Conservation (phyloP, 2,888 invertebrate species). For the Drosophila monieri region DNA sequence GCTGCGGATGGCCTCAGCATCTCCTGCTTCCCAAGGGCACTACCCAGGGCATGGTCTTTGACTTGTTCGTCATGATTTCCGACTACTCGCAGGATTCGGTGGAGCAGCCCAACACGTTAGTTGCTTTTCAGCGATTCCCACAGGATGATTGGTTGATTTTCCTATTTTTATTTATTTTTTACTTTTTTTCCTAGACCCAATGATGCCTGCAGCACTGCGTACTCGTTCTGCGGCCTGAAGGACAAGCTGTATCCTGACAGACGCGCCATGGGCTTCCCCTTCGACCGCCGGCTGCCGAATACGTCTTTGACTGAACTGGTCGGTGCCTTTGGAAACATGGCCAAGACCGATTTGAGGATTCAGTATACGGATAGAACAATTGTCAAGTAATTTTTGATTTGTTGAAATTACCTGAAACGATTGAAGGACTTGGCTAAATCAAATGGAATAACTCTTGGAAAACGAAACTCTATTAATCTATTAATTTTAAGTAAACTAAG, state of each 20-base stretch:
- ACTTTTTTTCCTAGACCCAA: slow-evolving; percentile 84
- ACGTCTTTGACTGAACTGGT: slow-evolving; percentile 87
- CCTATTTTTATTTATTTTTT: not conserved
- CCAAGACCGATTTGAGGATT: slow-evolving; percentile 87
- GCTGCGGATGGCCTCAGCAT: slow-evolving; percentile 95
- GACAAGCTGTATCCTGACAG: slow-evolving; percentile 88
- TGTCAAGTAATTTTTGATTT: slow-evolving; percentile 30
- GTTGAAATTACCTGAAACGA: not conserved
- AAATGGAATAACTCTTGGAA: slow-evolving; percentile 6
- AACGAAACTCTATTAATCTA: not conserved
- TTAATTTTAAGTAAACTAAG: not conserved
- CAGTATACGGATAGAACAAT: slow-evolving; percentile 83
- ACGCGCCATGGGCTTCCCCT: slow-evolving; percentile 87
- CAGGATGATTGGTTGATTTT: not conserved
- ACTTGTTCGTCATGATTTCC: slow-evolving; percentile 91
- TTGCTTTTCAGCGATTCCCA: not conserved
- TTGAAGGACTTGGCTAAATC: not conserved
- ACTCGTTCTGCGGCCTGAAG: slow-evolving; percentile 89
- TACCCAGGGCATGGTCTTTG: slow-evolving; percentile 87
- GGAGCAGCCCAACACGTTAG: slow-evolving; percentile 80
- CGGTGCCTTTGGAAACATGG: slow-evolving; percentile 89
- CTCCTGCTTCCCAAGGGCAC: slow-evolving; percentile 91
- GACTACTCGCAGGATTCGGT: slow-evolving; percentile 87
- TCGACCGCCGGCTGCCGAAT: slow-evolving; percentile 83
- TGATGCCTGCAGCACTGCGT: slow-evolving; percentile 87